Percentiles rank a stretch among this genome's conserved stretches.
Evolutionary conservation across 2,113 vertebrate species (phyloP).

Genomic region (Delphinapterus leucas): DNA sequence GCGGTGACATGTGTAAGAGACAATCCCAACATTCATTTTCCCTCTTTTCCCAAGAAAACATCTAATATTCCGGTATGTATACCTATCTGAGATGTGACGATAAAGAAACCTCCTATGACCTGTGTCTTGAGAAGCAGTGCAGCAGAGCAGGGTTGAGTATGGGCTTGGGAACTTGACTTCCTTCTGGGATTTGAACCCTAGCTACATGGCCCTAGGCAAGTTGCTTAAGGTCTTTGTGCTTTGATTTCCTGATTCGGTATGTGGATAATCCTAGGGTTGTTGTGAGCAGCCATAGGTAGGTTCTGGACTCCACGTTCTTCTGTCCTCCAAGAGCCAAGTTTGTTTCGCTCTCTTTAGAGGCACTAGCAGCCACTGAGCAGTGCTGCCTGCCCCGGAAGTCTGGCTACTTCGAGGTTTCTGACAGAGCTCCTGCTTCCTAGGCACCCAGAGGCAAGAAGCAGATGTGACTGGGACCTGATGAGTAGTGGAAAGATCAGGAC

Average conservation of each 20-base stretch:
- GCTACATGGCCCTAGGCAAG: not conserved
- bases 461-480: not conserved
- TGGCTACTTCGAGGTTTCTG: not conserved
- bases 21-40: not conserved
- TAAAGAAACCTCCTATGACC: too few relatives aligned
- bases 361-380: not conserved
- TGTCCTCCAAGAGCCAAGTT: not conserved
- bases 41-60: not conserved
- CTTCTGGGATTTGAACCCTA: fast-evolving
- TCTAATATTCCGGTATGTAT: not conserved
- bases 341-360: not conserved
- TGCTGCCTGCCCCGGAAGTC: not conserved
- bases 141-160: not conserved
- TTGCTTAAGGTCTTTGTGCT: not conserved
- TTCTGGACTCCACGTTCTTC: not conserved
- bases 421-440: not conserved
- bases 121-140: not conserved
- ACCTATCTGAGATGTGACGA: not conserved
- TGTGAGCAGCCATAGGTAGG: not conserved
- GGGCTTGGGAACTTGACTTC: too few relatives aligned
- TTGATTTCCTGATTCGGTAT: not conserved
- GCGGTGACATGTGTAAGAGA: not conserved
- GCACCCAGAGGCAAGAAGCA: not conserved
- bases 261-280: too few relatives aligned
- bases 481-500: not conserved